Conservation (phyloP, 2,797 vertebrate species). For the Heteromormyrus szaboi region DNA sequence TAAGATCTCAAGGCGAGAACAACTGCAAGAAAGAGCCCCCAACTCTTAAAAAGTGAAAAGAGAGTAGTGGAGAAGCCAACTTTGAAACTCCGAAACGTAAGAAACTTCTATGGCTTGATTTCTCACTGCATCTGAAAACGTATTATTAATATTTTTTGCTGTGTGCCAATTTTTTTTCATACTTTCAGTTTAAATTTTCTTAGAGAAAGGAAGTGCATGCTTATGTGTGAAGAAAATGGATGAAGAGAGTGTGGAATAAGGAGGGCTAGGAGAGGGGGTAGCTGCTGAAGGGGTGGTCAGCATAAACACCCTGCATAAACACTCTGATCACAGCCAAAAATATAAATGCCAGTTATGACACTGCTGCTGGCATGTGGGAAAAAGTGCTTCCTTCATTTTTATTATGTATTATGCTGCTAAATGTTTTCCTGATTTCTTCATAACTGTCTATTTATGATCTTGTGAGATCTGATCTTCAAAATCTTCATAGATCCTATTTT, state of each 20-base stretch:
- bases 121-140: background rate
- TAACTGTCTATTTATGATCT: background rate
- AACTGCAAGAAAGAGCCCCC: background rate
- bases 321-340: background rate
- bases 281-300: background rate
- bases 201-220: conserved; percentile 11
- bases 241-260: background rate
- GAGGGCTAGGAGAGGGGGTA: background rate
- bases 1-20: background rate
- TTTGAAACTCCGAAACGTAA: background rate
- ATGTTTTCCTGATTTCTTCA: background rate
- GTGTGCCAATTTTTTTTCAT: background rate
- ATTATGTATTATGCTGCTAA: background rate
- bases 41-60: conserved; percentile 9
- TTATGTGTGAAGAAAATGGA: background rate
- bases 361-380: background rate
- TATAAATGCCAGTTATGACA: background rate
- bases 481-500: background rate
- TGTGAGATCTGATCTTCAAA: background rate
- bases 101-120: background rate
- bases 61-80: background rate
- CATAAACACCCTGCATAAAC: background rate
- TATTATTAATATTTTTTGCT: background rate
- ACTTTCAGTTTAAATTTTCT: background rate
- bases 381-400: background rate